A percentile compares a stretch with the other conserved stretches of the same genome.
These are phyloP conservation scores for Papilio protenor DNA, from an alignment of 2,888 invertebrate species.

Conservation along the genomic window DNA sequence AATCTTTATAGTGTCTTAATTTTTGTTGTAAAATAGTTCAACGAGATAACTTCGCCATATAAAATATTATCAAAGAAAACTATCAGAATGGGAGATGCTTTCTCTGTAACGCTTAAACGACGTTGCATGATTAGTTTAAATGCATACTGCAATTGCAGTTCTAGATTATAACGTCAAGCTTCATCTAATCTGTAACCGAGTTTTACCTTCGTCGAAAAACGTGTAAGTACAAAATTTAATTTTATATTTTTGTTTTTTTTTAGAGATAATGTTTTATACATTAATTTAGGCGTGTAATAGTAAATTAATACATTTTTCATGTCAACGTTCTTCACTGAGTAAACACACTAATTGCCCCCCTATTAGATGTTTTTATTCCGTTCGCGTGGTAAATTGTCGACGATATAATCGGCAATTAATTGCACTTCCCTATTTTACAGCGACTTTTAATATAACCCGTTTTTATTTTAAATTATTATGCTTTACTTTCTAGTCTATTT, in stretches of 20 bases:
- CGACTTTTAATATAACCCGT: background rate
- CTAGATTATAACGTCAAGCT: background rate
- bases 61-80: background rate
- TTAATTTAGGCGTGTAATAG: background rate
- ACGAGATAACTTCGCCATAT: background rate
- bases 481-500: background rate
- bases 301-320: background rate
- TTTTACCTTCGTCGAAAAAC: too few relatives aligned
- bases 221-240: too few relatives aligned
- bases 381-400: conserved; percentile 17
- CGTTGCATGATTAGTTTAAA: background rate
- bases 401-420: background rate
- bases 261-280: too few relatives aligned
- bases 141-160: conserved; percentile 2
- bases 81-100: background rate
- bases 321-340: background rate
- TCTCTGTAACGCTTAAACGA: background rate
- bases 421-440: conserved; percentile 2
- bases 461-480: background rate
- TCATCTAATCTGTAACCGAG: background rate
- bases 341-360: conserved; percentile 4
- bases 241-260: too few relatives aligned
- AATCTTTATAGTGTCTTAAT: background rate
- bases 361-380: conserved; percentile 33
- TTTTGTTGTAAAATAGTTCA: background rate